Conservation (phyloP, 92 coral and sea anemone species). For the Palythoa grandiflora region DNA sequence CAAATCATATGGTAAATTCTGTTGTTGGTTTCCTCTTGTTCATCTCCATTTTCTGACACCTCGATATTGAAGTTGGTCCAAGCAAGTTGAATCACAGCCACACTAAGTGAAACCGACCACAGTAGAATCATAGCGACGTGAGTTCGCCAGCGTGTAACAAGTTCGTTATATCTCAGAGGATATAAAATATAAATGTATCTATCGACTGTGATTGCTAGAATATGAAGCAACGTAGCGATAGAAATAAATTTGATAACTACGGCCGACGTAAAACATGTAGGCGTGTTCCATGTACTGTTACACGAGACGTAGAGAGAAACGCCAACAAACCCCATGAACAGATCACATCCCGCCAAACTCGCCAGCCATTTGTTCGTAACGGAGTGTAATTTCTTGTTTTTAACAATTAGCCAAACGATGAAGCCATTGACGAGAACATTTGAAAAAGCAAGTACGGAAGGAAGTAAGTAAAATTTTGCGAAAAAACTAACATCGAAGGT, state of each 20-base stretch:
- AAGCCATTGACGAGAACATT: constrained; percentile 25
- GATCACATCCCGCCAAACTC: constrained; percentile 44
- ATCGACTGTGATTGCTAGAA: constrained; percentile 23
- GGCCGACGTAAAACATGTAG: neutral
- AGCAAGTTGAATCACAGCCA: neutral
- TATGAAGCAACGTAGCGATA: constrained; percentile 27
- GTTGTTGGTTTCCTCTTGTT: constrained; percentile 30
- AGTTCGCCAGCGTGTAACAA: neutral
- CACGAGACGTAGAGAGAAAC: constrained; percentile 19
- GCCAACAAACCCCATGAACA: constrained; percentile 14
- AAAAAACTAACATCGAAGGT: too few species aligned
- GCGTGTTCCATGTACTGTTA: constrained; percentile 15
- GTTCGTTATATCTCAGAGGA: constrained; percentile 7
- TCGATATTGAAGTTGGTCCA: constrained; percentile 23
- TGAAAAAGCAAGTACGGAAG: neutral
- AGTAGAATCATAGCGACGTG: constrained; percentile 16
- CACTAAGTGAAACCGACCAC: neutral
- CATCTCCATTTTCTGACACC: constrained; percentile 4
- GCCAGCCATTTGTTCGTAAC: constrained; percentile 40
- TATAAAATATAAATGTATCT: constrained; percentile 24
- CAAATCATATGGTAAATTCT: constrained; percentile 21
- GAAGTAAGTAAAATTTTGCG: neutral
- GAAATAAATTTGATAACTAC: constrained; percentile 29
- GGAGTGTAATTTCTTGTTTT: constrained; percentile 2
- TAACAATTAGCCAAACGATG: constrained; percentile 8